A percentile compares a stretch with the other conserved stretches of the same genome.
Evolutionary conservation across 2,888 invertebrate species (phyloP).

Genomic region (Drosophila fungiperda): DNA sequence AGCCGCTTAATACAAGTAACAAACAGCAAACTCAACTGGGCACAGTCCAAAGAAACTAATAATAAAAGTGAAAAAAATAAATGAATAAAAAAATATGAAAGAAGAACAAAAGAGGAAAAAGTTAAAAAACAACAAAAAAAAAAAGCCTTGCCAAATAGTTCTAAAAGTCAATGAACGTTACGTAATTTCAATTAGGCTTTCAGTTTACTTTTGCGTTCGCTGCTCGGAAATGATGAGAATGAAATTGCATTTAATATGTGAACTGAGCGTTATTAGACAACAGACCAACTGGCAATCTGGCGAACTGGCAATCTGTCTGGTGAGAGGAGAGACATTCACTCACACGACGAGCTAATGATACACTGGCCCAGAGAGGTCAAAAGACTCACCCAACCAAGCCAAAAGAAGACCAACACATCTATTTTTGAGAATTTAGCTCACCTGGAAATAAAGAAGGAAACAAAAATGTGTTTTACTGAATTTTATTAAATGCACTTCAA

Average conservation of each 20-base stretch:
- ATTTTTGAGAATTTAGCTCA: constrained; percentile 16
- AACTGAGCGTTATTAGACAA: constrained; percentile 57
- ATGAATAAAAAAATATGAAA: constrained; percentile 18
- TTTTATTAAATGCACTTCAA: neutral
- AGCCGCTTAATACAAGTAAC: constrained; percentile 51
- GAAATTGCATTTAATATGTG: constrained; percentile 74
- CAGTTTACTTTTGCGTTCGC: constrained; percentile 17
- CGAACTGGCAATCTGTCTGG: too few species aligned
- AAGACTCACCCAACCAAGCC: constrained; percentile 59
- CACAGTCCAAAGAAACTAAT: constrained; percentile 40
- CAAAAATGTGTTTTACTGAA: neutral
- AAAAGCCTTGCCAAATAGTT: constrained; percentile 40
- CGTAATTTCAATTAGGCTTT: constrained; percentile 79
- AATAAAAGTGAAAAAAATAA: constrained; percentile 68
- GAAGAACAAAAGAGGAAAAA: constrained; percentile 17
- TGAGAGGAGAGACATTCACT: constrained; percentile 18
- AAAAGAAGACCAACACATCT: neutral
- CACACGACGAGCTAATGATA: constrained; percentile 47
- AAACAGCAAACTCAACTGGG: constrained; percentile 11
- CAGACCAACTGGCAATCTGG: neutral
- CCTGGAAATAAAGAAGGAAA: constrained; percentile 48
- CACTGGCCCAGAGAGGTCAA: constrained; percentile 47
- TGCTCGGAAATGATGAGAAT: constrained; percentile 70
- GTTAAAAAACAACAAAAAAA: constrained; percentile 23
- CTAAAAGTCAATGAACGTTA: constrained; percentile 79